phyloP scores from a whole-genome alignment of 2,113 vertebrate species.

The Gobio gobio region DNA sequence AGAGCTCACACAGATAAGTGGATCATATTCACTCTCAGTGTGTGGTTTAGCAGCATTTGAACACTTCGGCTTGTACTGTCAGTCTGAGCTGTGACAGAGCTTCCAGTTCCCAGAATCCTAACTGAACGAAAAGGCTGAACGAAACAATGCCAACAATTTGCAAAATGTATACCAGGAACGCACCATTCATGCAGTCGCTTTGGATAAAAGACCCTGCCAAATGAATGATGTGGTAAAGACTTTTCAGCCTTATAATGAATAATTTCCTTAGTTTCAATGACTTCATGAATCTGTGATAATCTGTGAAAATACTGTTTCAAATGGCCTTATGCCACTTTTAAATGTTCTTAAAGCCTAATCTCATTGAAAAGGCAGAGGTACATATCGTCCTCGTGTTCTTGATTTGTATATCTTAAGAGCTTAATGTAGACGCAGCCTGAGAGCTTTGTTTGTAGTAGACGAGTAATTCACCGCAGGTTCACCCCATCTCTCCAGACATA shows the following conservation, averaged over 20 bases:
- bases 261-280: neutral
- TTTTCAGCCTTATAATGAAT: neutral
- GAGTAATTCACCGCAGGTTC: slow-evolving; percentile 33
- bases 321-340: neutral
- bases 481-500: slow-evolving; percentile 29
- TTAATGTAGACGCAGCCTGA: neutral
- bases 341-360: neutral
- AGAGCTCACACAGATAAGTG: slow-evolving; percentile 65
- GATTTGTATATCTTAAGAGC: slow-evolving; percentile 44
- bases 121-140: neutral
- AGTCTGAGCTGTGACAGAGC: neutral
- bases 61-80: slow-evolving; percentile 23
- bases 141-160: neutral
- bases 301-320: neutral
- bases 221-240: neutral
- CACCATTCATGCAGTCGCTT: neutral
- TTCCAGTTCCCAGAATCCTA: slow-evolving; percentile 1
- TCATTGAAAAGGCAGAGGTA: slow-evolving; percentile 8
- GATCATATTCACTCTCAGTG: slow-evolving; percentile 71
- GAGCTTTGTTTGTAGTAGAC: slow-evolving; percentile 23
- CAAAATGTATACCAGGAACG: neutral
- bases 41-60: slow-evolving; percentile 53
- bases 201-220: neutral
- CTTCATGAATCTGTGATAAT: neutral
- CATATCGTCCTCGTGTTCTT: slow-evolving; percentile 34